Evolutionary conservation across 2,113 vertebrate species (phyloP), one percentile per base, ranked within the genome.

Genomic region (Cryptomyrus ogoouensis): DNA sequence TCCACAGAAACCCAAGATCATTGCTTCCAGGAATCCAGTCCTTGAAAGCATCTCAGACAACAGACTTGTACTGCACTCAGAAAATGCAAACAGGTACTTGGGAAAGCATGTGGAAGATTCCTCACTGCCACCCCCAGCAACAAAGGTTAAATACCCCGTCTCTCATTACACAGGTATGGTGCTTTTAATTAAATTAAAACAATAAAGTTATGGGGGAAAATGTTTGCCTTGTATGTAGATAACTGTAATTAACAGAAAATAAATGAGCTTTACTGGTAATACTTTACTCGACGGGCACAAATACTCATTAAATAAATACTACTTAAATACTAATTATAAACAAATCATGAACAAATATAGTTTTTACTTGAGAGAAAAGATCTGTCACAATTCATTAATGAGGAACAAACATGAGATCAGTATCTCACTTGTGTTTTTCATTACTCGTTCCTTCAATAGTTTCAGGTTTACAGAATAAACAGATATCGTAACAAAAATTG

Each of bases 161-260:
- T 0, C 66, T 56, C 85, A 92, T 80, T 91, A n/a, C 1, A 7
- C 93, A 95, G 94, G 94, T 92, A 93, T 1, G 35, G 49, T 88
- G 80, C 31, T 27, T 19, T n/a, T 62, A 8, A 88, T 52, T 52
- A 17, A 4, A 52, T 52, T 52, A 4, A 52, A 88, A 42, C 62
- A 42, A 70, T 24, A 10, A 88, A 5, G 44, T 46, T 44, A 47
- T 10, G 44, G 62, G 27, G 35, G 5, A 80, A 70, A 39, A 42
- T 80, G 74, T 86, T 24, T 49, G n/a, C 21, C n/a, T 85, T 12
- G 80, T 21, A 84, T 46, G 83, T 46, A 24, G 10, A 85, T 27
- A 21, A 13, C 19, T n/a, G 9, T 85, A 85, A 84, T 83, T 83
- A 44, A 84, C 9, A 66, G 83, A 46, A 15, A 84, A 46, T 42